phyloP scores from a whole-genome alignment of 1,140 invertebrate genomes.

The Drosophila hydei region DNA sequence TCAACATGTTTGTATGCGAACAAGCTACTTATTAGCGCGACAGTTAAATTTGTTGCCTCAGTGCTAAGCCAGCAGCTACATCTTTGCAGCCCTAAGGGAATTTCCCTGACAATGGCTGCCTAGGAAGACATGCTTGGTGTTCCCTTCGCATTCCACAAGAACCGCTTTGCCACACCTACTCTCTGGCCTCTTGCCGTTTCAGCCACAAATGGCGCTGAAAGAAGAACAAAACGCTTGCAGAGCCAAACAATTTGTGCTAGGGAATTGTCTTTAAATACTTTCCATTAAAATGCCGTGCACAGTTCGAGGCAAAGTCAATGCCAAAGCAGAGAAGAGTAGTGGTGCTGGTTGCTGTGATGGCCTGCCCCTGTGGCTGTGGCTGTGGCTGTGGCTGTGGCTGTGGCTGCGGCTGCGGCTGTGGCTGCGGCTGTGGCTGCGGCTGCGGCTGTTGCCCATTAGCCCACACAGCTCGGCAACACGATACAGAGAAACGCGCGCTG shows the following conservation, averaged over 20 bases:
- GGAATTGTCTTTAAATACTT: conserved; percentile 50
- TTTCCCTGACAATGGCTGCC: conserved; percentile 38
- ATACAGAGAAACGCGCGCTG: conserved; percentile 41
- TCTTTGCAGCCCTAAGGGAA: conserved; percentile 21
- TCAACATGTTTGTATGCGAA: not conserved
- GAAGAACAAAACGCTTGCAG: conserved; percentile 29
- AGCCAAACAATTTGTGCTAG: conserved; percentile 28
- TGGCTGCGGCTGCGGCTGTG: not conserved
- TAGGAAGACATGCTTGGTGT: conserved; percentile 10
- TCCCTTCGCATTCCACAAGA: not conserved
- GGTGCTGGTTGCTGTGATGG: not conserved
- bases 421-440: not conserved
- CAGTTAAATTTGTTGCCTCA: conserved; percentile 32
- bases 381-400: not conserved
- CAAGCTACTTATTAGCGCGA: conserved; percentile 10
- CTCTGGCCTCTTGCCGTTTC: too few species aligned
- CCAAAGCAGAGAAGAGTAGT: not conserved
- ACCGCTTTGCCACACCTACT: too few species aligned
- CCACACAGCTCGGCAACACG: conserved; percentile 12
- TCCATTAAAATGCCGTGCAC: conserved; percentile 41
- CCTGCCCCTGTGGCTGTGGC: conserved; percentile 24
- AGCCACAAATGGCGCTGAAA: conserved; percentile 9
- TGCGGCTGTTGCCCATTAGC: conserved; percentile 8
- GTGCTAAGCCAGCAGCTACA: conserved; percentile 14
- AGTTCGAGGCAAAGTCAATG: conserved; percentile 29